Evolutionary conservation across 2,797 vertebrate genomes (phyloP).

Genomic region (Myiothlypis coronata): DNA sequence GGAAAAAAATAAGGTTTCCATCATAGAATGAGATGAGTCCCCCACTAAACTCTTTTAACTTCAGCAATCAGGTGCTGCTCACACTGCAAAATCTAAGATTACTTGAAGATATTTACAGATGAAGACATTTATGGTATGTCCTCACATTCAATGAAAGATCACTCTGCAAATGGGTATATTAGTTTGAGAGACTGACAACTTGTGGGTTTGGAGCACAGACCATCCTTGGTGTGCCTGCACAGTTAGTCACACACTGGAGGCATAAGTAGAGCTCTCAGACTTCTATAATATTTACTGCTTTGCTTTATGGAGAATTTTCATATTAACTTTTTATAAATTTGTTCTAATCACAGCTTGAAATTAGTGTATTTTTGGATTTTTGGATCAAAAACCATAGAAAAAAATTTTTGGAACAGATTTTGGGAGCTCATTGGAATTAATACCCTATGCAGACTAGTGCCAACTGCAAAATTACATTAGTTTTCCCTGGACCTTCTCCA

Average conservation of each 20-base stretch:
- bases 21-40: neutral
- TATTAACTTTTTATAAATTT: neutral
- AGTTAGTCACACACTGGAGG: neutral
- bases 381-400: neutral
- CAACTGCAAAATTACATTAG: neutral
- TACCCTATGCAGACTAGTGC: neutral
- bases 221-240: neutral
- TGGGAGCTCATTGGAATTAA: neutral
- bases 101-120: neutral
- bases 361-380: neutral
- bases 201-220: neutral
- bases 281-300: neutral
- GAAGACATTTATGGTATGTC: neutral
- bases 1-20: neutral
- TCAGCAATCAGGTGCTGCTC: neutral
- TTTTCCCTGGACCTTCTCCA: neutral
- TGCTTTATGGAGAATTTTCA: neutral
- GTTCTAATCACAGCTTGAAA: neutral
- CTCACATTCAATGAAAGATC: neutral
- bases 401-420: neutral
- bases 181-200: neutral
- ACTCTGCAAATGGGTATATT: neutral
- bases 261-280: neutral
- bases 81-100: neutral
- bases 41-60: neutral